These are phyloP conservation scores for Lysandra bellargus DNA, from an alignment of 2,888 invertebrate genomes.

Conservation along the genomic window DNA sequence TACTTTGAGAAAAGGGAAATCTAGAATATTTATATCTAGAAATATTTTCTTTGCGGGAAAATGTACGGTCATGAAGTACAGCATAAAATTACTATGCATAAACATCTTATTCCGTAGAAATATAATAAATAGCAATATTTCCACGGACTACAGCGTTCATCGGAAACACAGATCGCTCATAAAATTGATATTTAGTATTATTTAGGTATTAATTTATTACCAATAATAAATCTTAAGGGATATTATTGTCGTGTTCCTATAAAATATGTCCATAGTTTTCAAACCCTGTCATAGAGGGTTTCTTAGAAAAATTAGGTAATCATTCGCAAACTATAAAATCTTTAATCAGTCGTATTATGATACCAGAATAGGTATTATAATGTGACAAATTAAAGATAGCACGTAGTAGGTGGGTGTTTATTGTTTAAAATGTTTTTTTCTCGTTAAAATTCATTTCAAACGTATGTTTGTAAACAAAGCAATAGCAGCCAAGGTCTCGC, in stretches of 20 bases:
- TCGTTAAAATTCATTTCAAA: not conserved
- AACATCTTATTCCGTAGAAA: too few relatives aligned
- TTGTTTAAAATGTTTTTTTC: not conserved
- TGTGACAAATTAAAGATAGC: not conserved
- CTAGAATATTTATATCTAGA: too few relatives aligned
- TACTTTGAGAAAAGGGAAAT: too few relatives aligned
- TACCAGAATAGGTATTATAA: not conserved
- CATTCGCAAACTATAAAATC: conserved; percentile 1
- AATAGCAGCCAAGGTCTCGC: conserved; percentile 36
- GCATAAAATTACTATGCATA: not conserved
- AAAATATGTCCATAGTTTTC: not conserved
- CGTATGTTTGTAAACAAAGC: conserved; percentile 23
- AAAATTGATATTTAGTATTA: not conserved
- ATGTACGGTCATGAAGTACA: not conserved
- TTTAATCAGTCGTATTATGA: not conserved
- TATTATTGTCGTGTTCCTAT: not conserved
- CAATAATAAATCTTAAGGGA: not conserved
- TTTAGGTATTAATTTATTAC: not conserved
- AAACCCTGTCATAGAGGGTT: not conserved
- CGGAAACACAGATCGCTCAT: not conserved
- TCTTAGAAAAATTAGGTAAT: conserved; percentile 4
- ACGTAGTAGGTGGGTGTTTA: not conserved
- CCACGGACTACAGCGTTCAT: not conserved
- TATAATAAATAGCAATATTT: not conserved
- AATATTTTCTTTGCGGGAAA: not conserved